phyloP scores from a whole-genome alignment of 2,888 invertebrate genomes.

The Drosophila paramelanica region DNA sequence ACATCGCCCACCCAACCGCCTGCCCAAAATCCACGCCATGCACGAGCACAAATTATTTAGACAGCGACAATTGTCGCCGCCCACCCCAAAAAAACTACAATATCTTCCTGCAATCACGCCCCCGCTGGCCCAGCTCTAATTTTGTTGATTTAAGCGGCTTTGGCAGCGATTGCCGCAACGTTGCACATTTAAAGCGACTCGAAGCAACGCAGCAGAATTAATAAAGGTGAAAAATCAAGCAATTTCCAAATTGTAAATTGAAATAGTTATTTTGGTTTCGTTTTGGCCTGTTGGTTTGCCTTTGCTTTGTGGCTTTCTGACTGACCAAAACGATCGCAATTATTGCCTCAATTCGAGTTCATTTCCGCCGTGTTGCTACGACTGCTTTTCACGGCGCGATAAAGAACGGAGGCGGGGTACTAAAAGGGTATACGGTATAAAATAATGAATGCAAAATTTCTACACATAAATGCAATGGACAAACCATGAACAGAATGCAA shows the following conservation, averaged over 20 bases:
- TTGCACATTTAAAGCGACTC: slow-evolving; percentile 37
- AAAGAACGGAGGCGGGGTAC: neutral
- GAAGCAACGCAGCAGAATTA: slow-evolving; percentile 36
- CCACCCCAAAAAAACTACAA: neutral
- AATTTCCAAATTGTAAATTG: slow-evolving; percentile 32
- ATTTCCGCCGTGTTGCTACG: slow-evolving; percentile 64
- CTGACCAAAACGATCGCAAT: slow-evolving; percentile 42
- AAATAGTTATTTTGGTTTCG: slow-evolving; percentile 34
- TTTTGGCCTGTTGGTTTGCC: slow-evolving; percentile 12
- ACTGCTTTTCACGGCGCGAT: slow-evolving; percentile 25
- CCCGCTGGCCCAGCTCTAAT: slow-evolving; percentile 31
- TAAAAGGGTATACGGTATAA: no score
- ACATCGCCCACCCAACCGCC: slow-evolving; percentile 31
- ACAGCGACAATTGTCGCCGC: slow-evolving; percentile 57
- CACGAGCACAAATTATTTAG: slow-evolving; percentile 49
- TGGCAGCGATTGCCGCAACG: slow-evolving; percentile 41
- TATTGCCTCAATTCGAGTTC: slow-evolving; percentile 69
- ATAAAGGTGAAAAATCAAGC: slow-evolving; percentile 53
- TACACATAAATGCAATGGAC: no score
- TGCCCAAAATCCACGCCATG: neutral
- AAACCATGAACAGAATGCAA: no score
- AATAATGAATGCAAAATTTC: no score
- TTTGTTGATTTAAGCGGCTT: slow-evolving; percentile 61
- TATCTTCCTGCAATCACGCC: neutral
- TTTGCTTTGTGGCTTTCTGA: slow-evolving; percentile 15